These are phyloP conservation scores for Drosophila infuscata DNA, from an alignment of 2,888 invertebrate species.

Conservation along the genomic window DNA sequence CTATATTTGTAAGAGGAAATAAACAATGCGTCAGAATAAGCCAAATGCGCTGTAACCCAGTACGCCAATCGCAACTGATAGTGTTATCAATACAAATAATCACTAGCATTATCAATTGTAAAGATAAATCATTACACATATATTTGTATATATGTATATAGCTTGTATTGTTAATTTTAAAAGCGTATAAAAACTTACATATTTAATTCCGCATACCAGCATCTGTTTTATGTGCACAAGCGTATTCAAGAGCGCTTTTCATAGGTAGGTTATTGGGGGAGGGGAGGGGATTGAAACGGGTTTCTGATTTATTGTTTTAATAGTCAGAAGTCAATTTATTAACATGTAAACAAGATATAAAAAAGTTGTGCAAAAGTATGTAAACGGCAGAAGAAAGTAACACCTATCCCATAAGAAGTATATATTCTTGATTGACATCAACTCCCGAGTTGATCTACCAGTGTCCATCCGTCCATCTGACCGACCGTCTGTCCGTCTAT, in stretches of 20 bases:
- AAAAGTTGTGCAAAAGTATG: background rate
- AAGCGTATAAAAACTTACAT: background rate
- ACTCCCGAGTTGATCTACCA: background rate
- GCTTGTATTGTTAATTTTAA: background rate
- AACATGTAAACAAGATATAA: background rate
- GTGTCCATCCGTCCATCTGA: background rate
- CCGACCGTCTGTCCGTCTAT: background rate
- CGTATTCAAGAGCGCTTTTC: background rate
- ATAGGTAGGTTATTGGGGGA: background rate
- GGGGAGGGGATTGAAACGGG: background rate
- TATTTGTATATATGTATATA: background rate
- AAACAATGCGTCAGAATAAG: slow-evolving; percentile 1
- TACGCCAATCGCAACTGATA: slow-evolving; percentile 17
- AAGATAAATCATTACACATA: slow-evolving; percentile 37
- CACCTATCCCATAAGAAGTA: background rate
- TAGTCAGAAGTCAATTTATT: background rate
- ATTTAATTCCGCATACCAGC: slow-evolving; percentile 8
- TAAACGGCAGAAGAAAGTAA: background rate
- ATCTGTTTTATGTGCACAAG: slow-evolving; percentile 9
- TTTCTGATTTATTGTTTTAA: background rate
- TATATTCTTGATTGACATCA: background rate
- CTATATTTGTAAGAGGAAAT: background rate
- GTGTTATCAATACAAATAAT: slow-evolving; percentile 34
- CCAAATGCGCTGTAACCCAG: slow-evolving; percentile 2
- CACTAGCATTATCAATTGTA: slow-evolving; percentile 16